Evolutionary conservation across 2,888 invertebrate genomes (phyloP), one percentile per base, ranked within the genome.

Genomic region (Notocelia uddmanniana): DNA sequence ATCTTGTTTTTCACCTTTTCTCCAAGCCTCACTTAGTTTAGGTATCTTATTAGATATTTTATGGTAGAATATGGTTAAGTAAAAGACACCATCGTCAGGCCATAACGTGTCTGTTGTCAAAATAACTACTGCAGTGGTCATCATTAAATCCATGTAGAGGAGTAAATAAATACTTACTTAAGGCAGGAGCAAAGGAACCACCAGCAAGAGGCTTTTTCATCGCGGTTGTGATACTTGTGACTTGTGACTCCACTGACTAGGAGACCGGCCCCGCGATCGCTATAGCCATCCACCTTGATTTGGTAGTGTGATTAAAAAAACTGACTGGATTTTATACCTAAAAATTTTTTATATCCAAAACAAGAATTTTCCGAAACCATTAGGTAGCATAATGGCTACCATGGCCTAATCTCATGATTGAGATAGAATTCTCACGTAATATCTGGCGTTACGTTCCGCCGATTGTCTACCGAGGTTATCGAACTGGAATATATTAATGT

Each of bases 401-500:
- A n/a, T n/a, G n/a, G n/a, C n/a, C n/a, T n/a, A n/a, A n/a, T n/a
- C n/a, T n/a, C 19, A 26, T 66, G 45, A 71, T 72, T 48, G 5
- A 68, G 68, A 68, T 62, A 67, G 60, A 57, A 60, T 37, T 72
- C 68, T 72, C 68, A 57, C 68, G 68, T 68, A 66, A 71, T 71
- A 66, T 67, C 64, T 50, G 48, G 58, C 66, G 67, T 23, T 62
- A 68, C 62, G 67, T 72, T 72, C 23, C 68, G 72, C 67, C 57
- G 68, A 68, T 72, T 71, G 66, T 72, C 72, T 48, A 48, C 5
- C 15, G 72, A 55, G 72, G 68, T 72, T 72, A 72, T 72, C 68
- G 68, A 72, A 72, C 72, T 67, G 57, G 72, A 68, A 72, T 68
- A 72, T 62, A 72, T 72, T 67, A 72, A 72, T 48, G 62, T 72